phyloP scores from a whole-genome alignment of 1,140 invertebrate genomes.

The Drosophila prosaltans region DNA sequence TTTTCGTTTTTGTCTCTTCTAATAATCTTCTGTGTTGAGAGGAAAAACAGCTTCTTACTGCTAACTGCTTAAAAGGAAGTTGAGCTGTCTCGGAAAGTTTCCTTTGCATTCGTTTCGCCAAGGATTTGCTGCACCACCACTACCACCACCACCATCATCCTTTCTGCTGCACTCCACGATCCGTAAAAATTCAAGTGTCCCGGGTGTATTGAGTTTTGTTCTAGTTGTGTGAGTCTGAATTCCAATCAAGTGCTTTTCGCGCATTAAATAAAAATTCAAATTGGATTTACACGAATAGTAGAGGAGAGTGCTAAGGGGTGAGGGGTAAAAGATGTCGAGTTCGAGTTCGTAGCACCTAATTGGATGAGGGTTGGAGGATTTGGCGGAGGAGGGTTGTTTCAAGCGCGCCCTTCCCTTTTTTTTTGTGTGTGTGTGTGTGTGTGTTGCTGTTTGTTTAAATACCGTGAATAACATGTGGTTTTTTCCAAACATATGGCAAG shows the following conservation, averaged over 20 bases:
- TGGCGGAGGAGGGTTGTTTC: conserved; percentile 28
- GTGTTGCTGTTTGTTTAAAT: conserved; percentile 82
- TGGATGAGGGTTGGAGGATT: conserved; percentile 53
- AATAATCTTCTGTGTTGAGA: conserved; percentile 52
- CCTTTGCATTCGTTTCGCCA: conserved; percentile 8
- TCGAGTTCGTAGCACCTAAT: conserved; percentile 58
- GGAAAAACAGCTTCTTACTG: conserved; percentile 68
- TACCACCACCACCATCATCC: not conserved
- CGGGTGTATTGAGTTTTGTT: conserved; percentile 39
- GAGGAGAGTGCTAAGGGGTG: conserved; percentile 1
- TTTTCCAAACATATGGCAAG: conserved; percentile 82
- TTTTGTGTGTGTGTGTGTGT: not conserved
- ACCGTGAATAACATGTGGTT: conserved; percentile 83
- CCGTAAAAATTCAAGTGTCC: conserved; percentile 33
- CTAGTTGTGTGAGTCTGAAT: conserved; percentile 28
- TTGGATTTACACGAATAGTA: conserved; percentile 63
- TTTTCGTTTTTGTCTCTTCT: conserved; percentile 32
- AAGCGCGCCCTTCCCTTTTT: conserved; percentile 17
- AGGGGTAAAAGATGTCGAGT: conserved; percentile 4
- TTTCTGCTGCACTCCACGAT: conserved; percentile 38
- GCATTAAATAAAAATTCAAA: conserved; percentile 79
- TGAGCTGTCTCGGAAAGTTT: conserved; percentile 29
- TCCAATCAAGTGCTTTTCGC: conserved; percentile 80
- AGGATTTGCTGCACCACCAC: not conserved
- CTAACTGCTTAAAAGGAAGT: conserved; percentile 34